Conservation (phyloP, 2,888 invertebrate species). For the Lacanobia wlatinum region DNA sequence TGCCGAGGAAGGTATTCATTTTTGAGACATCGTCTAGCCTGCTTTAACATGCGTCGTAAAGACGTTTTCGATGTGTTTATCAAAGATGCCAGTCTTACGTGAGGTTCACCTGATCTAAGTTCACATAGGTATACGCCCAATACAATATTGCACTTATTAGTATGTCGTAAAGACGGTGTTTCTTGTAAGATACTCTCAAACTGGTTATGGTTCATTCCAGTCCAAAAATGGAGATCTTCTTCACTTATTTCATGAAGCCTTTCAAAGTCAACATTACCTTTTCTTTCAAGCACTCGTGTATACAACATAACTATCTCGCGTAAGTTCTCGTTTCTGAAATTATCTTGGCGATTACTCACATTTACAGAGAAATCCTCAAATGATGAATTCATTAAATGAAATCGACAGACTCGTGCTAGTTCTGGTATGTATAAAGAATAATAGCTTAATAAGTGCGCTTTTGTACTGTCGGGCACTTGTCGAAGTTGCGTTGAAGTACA, state of each 20-base stretch:
- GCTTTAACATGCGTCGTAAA: slow-evolving; percentile 21
- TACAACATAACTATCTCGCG: slow-evolving; percentile 22
- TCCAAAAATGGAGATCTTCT: slow-evolving; percentile 23
- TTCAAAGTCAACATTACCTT: slow-evolving; percentile 6
- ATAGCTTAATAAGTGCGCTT: slow-evolving; percentile 29
- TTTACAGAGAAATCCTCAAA: slow-evolving; percentile 27
- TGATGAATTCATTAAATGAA: slow-evolving; percentile 13
- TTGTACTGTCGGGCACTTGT: slow-evolving; percentile 26
- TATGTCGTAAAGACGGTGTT: slow-evolving; percentile 23
- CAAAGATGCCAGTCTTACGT: slow-evolving; percentile 27
- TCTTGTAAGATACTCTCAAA: slow-evolving; percentile 24
- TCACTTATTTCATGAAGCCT: slow-evolving; percentile 19
- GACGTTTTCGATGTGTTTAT: slow-evolving; percentile 28
- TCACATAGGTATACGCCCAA: slow-evolving; percentile 23
- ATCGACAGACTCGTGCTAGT: slow-evolving; percentile 24
- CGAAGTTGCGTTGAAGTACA: slow-evolving; percentile 32
- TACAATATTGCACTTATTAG: slow-evolving; percentile 21
- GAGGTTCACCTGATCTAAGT: slow-evolving; percentile 24
- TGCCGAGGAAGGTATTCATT: slow-evolving; percentile 23
- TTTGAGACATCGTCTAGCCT: slow-evolving; percentile 24
- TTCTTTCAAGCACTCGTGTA: slow-evolving; percentile 13
- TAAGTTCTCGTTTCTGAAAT: slow-evolving; percentile 27
- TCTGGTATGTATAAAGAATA: slow-evolving; percentile 22
- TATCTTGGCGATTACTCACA: slow-evolving; percentile 28
- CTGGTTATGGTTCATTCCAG: slow-evolving; percentile 21